Evolutionary conservation across 2,888 invertebrate genomes (phyloP).

Genomic region (Eilema depressum): DNA sequence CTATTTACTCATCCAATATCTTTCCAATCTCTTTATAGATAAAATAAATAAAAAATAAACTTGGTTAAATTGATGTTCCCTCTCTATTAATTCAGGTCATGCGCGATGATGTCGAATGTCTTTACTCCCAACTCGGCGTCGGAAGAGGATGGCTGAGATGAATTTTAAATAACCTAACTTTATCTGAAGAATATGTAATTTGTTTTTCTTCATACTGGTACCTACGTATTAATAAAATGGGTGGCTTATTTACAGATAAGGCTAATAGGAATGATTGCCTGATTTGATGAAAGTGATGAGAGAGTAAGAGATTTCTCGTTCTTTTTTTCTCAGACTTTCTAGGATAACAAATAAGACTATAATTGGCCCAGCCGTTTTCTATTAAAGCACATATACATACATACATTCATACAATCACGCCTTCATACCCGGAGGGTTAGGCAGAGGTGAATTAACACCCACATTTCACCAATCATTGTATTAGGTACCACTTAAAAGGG

Average conservation of each 20-base stretch:
- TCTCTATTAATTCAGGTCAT: conserved; percentile 25
- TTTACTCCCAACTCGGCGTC: conserved; percentile 17
- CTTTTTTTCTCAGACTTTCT: too few relatives aligned
- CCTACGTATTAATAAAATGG: background rate
- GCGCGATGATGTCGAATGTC: conserved; percentile 28
- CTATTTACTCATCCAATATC: background rate
- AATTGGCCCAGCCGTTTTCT: too few relatives aligned
- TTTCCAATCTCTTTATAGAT: background rate
- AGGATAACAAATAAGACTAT: too few relatives aligned
- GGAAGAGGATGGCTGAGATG: conserved; percentile 30
- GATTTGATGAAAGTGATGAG: background rate
- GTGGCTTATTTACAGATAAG: background rate
- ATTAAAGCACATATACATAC: too few relatives aligned
- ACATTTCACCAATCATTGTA: too few relatives aligned
- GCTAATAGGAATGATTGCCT: background rate
- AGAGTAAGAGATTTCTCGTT: too few relatives aligned
- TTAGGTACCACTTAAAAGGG: too few relatives aligned
- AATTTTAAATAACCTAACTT: conserved; percentile 37
- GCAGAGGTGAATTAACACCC: too few relatives aligned
- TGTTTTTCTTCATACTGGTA: conserved; percentile 1
- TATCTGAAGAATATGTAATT: conserved; percentile 33
- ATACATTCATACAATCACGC: too few relatives aligned
- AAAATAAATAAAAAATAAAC: conserved; percentile 7
- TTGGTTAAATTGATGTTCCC: background rate
- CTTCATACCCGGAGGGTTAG: too few relatives aligned